Conservation (phyloP, 2,888 invertebrate genomes). For the Acleris holmiana region DNA sequence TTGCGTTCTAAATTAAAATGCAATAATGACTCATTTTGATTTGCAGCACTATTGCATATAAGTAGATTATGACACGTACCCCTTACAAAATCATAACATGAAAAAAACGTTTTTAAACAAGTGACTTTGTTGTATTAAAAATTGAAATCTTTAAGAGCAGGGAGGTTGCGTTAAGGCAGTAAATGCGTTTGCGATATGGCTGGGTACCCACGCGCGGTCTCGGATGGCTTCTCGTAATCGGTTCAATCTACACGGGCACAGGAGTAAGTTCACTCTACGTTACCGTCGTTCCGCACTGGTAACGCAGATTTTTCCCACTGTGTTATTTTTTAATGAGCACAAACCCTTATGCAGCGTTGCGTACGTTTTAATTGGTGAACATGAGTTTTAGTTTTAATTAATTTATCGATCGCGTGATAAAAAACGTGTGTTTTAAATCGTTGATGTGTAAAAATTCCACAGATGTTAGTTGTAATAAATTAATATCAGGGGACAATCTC, state of each 20-base stretch:
- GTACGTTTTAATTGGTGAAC: constrained; percentile 58
- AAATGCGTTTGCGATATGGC: constrained; percentile 44
- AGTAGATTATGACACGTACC: no score
- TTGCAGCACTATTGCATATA: no score
- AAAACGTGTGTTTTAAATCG: no score
- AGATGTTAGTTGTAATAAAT: no score
- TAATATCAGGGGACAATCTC: no score
- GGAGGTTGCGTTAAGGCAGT: constrained; percentile 5
- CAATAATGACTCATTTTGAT: no score
- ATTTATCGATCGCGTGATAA: constrained; percentile 10
- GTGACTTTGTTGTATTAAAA: no score
- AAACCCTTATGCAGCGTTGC: constrained; percentile 56
- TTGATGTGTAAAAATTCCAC: no score
- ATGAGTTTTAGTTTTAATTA: constrained; percentile 44
- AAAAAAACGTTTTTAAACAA: no score
- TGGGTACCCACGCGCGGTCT: constrained; percentile 54
- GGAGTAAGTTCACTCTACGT: constrained; percentile 69
- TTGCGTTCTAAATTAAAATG: no score
- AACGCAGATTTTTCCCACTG: constrained; percentile 72
- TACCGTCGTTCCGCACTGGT: constrained; percentile 75
- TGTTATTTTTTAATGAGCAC: constrained; percentile 63
- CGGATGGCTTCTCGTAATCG: constrained; percentile 72
- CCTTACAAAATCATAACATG: no score
- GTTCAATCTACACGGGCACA: constrained; percentile 63
- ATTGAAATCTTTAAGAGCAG: no score